Evolutionary conservation across 2,797 vertebrate genomes (phyloP), one percentile per base, ranked within the genome.

Genomic region (Fratercula arctica): DNA sequence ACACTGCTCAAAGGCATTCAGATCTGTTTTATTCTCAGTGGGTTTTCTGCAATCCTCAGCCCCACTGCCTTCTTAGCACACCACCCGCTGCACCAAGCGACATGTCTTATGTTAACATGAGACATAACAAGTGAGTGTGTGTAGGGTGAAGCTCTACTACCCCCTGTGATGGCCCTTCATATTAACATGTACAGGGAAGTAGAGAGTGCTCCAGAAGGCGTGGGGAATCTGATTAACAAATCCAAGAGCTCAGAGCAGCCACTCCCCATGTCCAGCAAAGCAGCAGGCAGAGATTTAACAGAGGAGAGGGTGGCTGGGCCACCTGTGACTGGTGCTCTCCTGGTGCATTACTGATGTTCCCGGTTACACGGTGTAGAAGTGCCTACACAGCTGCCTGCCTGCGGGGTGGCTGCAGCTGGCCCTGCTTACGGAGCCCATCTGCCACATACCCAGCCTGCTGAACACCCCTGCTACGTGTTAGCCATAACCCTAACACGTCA

Each of bases 351-450:
- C 67, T 37, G 54, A 25, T 66, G 50, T 3, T 43, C 33, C 28
- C 0, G 1, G 24, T 45, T 50, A 6, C 9, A 2, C 0, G 4
- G 26, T 1, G 35, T 0, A 63, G 73, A 9, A 39, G 48, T 1
- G 39, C 59, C 45, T 76, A 84, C 84, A 54, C 69, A 80, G 81
- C 85, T 80, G 80, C 72, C n/a, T 86, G 85, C 33, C 89, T 1
- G 17, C 54, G 2, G 86, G 72, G 61, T 67, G 51, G 46, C 87
- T 82, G 54, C 64, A 88, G 85, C 81, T 89, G 78, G 82, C 70
- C 51, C 60, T 39, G 82, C 66, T 74, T 11, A 13, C 53, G 50
- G 61, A 92, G 66, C 73, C 74, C 11, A 16, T 57, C 70, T 87
- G 93, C 61, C 41, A 57, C 50, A 31, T 35, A 3, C 46, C 46